A percentile compares a stretch with the other conserved stretches of the same genome.
These are phyloP conservation scores for Leptinotarsa texana DNA, from an alignment of 1,140 invertebrate genomes.

Conservation along the genomic window DNA sequence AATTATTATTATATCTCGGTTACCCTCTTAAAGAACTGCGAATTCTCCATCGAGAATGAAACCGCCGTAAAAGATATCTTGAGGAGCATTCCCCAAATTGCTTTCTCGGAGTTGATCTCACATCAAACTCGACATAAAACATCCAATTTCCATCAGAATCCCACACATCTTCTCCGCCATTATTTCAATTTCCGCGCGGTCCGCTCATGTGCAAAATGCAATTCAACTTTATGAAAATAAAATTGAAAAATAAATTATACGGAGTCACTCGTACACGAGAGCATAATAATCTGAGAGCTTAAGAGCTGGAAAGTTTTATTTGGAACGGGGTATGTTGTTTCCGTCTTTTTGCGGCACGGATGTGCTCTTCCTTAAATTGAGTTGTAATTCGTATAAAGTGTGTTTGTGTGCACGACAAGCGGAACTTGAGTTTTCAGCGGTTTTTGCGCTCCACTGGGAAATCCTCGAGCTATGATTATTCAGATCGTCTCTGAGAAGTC, in stretches of 20 bases:
- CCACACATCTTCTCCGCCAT: not conserved
- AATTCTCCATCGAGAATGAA: conserved; percentile 6
- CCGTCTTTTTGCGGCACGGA: conserved; percentile 22
- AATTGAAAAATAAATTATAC: conserved; percentile 26
- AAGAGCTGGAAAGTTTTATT: conserved; percentile 26
- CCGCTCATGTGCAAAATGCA: conserved; percentile 7
- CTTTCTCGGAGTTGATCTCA: not conserved
- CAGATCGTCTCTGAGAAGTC: no score
- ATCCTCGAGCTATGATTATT: not conserved
- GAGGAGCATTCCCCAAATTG: not conserved
- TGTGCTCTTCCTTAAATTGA: conserved; percentile 30
- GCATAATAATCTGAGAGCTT: conserved; percentile 25
- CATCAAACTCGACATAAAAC: not conserved
- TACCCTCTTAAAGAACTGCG: not conserved
- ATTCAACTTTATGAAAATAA: conserved; percentile 23
- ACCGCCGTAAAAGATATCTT: not conserved
- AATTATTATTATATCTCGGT: no score
- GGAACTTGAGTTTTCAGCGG: conserved; percentile 19
- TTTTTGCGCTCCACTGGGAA: conserved; percentile 22
- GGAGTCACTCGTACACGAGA: conserved; percentile 24
- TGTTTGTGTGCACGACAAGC: conserved; percentile 25
- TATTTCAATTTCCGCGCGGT: not conserved
- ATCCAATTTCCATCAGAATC: not conserved
- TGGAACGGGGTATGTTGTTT: conserved; percentile 21
- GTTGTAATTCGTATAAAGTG: conserved; percentile 29